Evolutionary conservation across 2,888 invertebrate species (phyloP).

Genomic region (Noctua pronuba): DNA sequence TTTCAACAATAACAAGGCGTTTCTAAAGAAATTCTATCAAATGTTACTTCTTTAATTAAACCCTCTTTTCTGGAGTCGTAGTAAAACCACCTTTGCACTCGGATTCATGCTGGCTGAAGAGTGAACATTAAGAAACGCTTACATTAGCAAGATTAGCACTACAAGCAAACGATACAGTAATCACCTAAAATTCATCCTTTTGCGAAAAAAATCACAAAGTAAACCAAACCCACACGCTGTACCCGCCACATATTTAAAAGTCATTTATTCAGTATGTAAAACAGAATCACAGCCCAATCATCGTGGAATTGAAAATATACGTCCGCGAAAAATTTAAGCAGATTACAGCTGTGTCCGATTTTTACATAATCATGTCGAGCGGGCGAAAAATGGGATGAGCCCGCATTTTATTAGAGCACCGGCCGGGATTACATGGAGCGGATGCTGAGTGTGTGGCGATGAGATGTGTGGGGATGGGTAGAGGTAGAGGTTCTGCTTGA

Average conservation of each 20-base stretch:
- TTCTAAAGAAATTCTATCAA: neutral
- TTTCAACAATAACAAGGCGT: neutral
- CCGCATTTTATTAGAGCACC: slow-evolving; percentile 50
- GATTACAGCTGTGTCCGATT: slow-evolving; percentile 63
- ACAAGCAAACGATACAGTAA: neutral
- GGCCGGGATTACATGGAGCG: slow-evolving; percentile 32
- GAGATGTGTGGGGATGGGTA: no score
- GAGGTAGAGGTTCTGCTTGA: neutral
- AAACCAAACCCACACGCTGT: neutral
- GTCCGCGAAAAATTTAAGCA: slow-evolving; percentile 49
- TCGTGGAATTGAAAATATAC: slow-evolving; percentile 61
- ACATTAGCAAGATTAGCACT: neutral
- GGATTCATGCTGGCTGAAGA: neutral
- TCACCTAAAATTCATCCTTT: neutral
- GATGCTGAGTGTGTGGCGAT: neutral
- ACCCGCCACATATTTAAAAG: slow-evolving; percentile 31
- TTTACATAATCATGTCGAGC: slow-evolving; percentile 64
- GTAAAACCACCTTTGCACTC: neutral
- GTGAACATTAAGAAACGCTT: no score
- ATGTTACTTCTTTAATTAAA: neutral
- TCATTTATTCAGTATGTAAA: slow-evolving; percentile 63
- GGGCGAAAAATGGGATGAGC: slow-evolving; percentile 33
- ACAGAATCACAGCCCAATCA: slow-evolving; percentile 61
- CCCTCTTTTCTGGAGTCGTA: neutral
- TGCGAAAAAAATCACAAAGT: slow-evolving; percentile 15